Percentiles rank a stretch among this genome's conserved stretches.
Conservation (phyloP, 2,113 vertebrate genomes). For the Meles meles region DNA sequence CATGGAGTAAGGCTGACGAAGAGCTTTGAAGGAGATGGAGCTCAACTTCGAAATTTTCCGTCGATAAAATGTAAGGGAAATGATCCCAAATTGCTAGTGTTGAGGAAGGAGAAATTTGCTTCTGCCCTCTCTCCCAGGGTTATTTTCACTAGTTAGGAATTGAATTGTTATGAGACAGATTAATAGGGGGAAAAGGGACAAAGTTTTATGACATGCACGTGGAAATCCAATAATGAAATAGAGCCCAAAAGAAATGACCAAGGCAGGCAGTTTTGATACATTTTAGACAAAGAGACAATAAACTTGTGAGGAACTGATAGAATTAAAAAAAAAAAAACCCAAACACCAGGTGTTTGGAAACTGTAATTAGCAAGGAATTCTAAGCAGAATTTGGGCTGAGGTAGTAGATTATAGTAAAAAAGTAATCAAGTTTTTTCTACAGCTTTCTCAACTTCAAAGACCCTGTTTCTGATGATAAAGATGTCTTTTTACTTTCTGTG, state of each 20-base stretch:
- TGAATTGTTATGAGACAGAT: background rate
- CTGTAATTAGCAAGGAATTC: background rate
- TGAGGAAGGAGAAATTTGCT: background rate
- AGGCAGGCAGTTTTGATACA: background rate
- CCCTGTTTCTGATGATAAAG: background rate
- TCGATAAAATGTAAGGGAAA: background rate
- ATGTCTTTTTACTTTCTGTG: background rate
- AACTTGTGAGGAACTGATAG: background rate
- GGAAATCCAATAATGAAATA: background rate
- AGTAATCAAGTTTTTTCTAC: background rate
- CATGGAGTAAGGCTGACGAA: background rate
- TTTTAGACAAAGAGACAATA: background rate
- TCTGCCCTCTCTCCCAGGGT: no score
- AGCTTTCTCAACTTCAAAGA: background rate
- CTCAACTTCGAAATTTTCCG: background rate
- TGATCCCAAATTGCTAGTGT: background rate
- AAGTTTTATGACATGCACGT: background rate
- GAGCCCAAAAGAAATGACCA: background rate
- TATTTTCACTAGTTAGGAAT: background rate
- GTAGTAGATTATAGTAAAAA: background rate
- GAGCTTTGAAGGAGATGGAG: background rate
- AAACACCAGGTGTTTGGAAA: background rate
- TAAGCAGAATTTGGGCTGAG: background rate
- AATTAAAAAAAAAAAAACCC: background rate
- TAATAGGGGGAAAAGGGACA: background rate